These are phyloP conservation scores for Orientallactaga sibirica DNA, from an alignment of 2,797 vertebrate genomes.

Conservation along the genomic window DNA sequence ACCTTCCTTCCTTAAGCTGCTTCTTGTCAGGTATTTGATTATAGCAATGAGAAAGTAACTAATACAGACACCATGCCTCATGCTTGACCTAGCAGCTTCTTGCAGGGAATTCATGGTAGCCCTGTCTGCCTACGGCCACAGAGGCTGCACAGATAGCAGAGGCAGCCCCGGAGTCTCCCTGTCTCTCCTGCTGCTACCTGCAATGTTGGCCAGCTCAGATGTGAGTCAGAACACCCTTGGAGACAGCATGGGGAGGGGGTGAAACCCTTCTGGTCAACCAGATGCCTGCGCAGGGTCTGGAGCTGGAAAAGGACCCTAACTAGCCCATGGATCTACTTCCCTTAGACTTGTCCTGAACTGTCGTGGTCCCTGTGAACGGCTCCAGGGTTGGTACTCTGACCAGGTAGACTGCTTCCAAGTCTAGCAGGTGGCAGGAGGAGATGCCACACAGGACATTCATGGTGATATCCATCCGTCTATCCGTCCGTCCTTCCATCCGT, in stretches of 20 bases:
- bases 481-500: too few species aligned
- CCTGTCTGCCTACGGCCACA: too few species aligned
- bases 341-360: not conserved
- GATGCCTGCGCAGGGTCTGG: not conserved
- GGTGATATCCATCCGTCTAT: not conserved
- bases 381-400: not conserved
- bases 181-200: not conserved
- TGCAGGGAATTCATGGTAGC: too few species aligned
- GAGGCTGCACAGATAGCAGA: not conserved
- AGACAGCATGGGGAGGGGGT: not conserved
- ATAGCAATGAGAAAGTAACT: too few species aligned
- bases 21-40: too few species aligned
- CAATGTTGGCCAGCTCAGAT: not conserved
- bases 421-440: not conserved
- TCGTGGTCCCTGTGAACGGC: not conserved
- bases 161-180: not conserved
- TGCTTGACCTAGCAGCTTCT: too few species aligned
- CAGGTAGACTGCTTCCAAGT: not conserved
- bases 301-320: not conserved
- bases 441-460: fast-evolving
- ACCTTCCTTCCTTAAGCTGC: too few species aligned
- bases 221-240: not conserved
- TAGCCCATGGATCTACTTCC: not conserved
- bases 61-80: too few species aligned
- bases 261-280: not conserved